Evolutionary conservation across 1,140 invertebrate species (phyloP), one percentile per base, ranked within the genome.

Genomic region (Drosophila mayri): DNA sequence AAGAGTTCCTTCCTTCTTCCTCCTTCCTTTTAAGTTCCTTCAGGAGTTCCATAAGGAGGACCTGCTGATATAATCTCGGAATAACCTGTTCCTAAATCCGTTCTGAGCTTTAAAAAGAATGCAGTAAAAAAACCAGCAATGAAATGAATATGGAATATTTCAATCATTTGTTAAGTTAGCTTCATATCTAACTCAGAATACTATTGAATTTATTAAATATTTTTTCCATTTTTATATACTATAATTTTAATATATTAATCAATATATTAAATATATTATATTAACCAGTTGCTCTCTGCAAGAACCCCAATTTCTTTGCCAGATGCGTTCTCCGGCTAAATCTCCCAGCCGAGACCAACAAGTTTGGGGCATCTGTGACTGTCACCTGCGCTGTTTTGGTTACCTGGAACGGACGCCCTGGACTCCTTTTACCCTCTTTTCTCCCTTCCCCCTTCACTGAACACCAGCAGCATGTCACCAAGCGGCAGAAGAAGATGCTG

Each of bases 321-420:
- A 59, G 76, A 86, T 86, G 76, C 84, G 76, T 79, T 83, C 59
- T 46, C 49, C 80, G 83, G 65, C 84, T 68, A 74, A 79, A 77
- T 74, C 76, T 83, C 71, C 74, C 74, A 72, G 71, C 62, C 57
- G 46, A 22, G 40, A 83, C 70, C 83, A 82, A 86, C 82, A 79
- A 86, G 83, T 86, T 79, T 8, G 32, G 72, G 61, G 80, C 84
- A 88, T 83, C 84, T 87, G 84, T 70, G 76, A 58, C 62, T 81
- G 85, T 76, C 85, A 90, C 81, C 77, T 81, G 77, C 35, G 47
- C 63, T 37, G 28, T 38, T 46, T 60, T 57, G 46, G 35, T 43
- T 52, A 22, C 35, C 41, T 41, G 30, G 25, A 44, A 44, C 12
- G 41, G 22, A 25, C 22, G 14, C 12, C 20, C 32, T 16, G 32